Evolutionary conservation across 2,797 vertebrate genomes (phyloP).

Genomic region (Liasis olivaceus): DNA sequence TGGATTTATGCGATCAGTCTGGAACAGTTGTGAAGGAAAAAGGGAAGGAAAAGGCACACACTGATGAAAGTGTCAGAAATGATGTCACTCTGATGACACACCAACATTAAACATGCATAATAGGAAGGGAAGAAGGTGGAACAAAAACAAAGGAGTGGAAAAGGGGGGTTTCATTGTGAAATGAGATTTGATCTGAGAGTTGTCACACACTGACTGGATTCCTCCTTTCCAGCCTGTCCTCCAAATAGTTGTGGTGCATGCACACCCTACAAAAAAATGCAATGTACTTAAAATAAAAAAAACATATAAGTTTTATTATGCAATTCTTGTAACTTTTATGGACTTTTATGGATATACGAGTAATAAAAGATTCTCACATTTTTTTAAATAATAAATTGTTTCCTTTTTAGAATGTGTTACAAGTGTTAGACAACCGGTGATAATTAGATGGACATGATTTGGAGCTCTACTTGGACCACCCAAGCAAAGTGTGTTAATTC

Average conservation of each 20-base stretch:
- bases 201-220: conserved; percentile 39
- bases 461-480: background rate
- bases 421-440: conserved; percentile 11
- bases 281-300: conserved; percentile 12
- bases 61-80: conserved; percentile 75
- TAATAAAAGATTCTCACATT: background rate
- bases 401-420: conserved; percentile 13
- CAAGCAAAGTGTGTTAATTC: conserved; percentile 36
- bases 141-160: conserved; percentile 58
- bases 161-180: conserved; percentile 24
- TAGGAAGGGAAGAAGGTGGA: conserved; percentile 41
- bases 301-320: background rate
- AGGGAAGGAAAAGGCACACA: conserved; percentile 78
- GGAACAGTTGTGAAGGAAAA: conserved; percentile 82
- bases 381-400: background rate
- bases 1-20: conserved; percentile 89
- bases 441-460: conserved; percentile 13
- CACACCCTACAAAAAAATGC: conserved; percentile 20
- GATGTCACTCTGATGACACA: conserved; percentile 56
- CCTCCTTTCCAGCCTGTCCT: conserved; percentile 28
- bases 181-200: conserved; percentile 42
- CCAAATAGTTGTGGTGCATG: background rate
- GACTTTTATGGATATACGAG: background rate
- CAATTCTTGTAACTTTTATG: background rate
- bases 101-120: conserved; percentile 50